phyloP scores from a whole-genome alignment of 2,888 invertebrate species.

The Strigamia maritima region DNA sequence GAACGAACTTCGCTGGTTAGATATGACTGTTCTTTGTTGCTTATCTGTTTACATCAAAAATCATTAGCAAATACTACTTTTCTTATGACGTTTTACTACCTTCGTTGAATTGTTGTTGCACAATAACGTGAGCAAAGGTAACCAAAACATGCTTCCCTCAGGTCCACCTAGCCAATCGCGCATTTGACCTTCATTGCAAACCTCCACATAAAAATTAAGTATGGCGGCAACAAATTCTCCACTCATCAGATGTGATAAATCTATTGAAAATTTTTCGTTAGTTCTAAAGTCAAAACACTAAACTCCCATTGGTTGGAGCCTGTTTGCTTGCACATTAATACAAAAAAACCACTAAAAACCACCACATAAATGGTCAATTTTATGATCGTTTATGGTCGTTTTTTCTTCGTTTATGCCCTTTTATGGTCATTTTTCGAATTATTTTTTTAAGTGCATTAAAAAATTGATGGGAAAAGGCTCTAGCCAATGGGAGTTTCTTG shows the following conservation, averaged over 20 bases:
- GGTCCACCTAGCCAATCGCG: constrained; percentile 81
- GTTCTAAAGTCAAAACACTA: background rate
- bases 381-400: no score
- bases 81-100: background rate
- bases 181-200: constrained; percentile 75
- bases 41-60: background rate
- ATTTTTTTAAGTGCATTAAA: no score
- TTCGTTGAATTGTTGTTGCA: constrained; percentile 53
- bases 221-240: constrained; percentile 50
- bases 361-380: no score
- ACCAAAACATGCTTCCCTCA: constrained; percentile 81
- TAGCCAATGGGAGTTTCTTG: no score
- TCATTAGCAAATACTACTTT: background rate
- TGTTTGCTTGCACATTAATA: no score
- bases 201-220: constrained; percentile 75
- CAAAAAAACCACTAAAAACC: no score
- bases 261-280: background rate
- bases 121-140: constrained; percentile 70
- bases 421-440: no score
- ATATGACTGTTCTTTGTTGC: background rate
- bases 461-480: no score
- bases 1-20: constrained; percentile 44
- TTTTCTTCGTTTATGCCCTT: no score
- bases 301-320: no score
- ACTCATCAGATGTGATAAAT: constrained; percentile 44